These are phyloP conservation scores for Catalaphyllia jardinei DNA, from an alignment of 64 coral and sea anemone species.

Conservation along the genomic window DNA sequence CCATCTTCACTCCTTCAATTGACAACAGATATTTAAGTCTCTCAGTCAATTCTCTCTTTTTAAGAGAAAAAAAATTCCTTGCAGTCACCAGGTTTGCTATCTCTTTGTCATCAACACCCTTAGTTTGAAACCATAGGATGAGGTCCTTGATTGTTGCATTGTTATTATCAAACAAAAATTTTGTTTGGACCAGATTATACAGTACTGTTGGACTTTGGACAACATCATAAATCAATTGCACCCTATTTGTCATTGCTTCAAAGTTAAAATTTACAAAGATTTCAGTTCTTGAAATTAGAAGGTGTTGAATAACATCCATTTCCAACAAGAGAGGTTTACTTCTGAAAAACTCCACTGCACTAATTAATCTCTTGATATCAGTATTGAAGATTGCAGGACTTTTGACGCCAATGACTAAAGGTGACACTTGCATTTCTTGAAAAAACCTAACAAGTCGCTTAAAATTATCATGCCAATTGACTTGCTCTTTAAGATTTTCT, in stretches of 20 bases:
- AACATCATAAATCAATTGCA: slow-evolving; percentile 69
- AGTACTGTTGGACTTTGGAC: slow-evolving; percentile 81
- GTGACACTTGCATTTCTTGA: slow-evolving; percentile 81
- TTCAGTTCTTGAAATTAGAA: slow-evolving; percentile 79
- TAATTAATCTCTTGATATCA: slow-evolving; percentile 35
- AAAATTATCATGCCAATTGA: slow-evolving; percentile 69
- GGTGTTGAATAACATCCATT: slow-evolving; percentile 78
- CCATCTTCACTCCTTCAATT: slow-evolving; percentile 59
- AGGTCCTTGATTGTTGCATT: slow-evolving; percentile 61
- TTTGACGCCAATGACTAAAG: slow-evolving; percentile 65
- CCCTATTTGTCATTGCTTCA: slow-evolving; percentile 50
- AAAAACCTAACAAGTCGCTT: slow-evolving; percentile 70
- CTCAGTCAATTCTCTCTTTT: slow-evolving; percentile 51
- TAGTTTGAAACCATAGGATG: slow-evolving; percentile 57
- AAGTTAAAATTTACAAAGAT: slow-evolving; percentile 84
- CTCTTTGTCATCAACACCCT: slow-evolving; percentile 74
- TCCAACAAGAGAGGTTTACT: slow-evolving; percentile 84
- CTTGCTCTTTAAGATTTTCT: slow-evolving; percentile 75
- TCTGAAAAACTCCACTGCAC: slow-evolving; percentile 79
- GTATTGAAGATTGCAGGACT: slow-evolving; percentile 80
- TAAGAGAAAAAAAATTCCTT: slow-evolving; percentile 78
- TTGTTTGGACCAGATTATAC: slow-evolving; percentile 79
- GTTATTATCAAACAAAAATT: slow-evolving; percentile 79
- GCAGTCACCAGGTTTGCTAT: slow-evolving; percentile 75
- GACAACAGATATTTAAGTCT: slow-evolving; percentile 73